phyloP scores from a whole-genome alignment of 2,113 vertebrate genomes.

The Semnornis frantzii region DNA sequence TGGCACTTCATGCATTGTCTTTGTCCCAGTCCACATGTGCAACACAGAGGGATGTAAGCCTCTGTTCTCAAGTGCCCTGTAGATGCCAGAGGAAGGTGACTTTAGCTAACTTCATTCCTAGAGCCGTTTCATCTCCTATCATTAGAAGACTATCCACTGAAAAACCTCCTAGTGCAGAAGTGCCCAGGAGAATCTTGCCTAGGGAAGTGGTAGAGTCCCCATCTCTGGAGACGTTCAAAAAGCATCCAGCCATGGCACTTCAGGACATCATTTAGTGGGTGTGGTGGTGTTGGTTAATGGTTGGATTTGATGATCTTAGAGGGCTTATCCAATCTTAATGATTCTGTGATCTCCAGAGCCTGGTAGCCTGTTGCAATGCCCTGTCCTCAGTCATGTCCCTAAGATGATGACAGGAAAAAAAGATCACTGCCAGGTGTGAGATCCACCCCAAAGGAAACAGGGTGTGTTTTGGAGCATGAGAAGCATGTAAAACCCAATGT shows the following conservation, averaged over 20 bases:
- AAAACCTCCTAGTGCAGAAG: background rate
- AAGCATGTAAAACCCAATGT: rapidly evolving
- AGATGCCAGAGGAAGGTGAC: background rate
- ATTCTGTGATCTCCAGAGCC: background rate
- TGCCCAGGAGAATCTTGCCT: too few species aligned
- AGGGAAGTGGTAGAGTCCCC: too few species aligned
- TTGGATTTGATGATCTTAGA: too few species aligned
- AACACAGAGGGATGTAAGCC: rapidly evolving
- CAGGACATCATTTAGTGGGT: too few species aligned
- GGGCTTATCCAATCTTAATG: too few species aligned
- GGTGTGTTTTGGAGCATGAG: too few species aligned
- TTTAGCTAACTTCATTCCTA: background rate
- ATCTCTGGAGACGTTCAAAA: too few species aligned
- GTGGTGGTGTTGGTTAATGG: too few species aligned
- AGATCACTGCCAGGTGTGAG: too few species aligned
- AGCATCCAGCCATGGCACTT: too few species aligned
- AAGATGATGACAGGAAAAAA: background rate
- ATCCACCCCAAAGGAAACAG: background rate
- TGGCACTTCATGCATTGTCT: rapidly evolving
- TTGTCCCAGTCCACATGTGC: rapidly evolving
- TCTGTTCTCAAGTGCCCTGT: background rate
- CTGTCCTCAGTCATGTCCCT: rapidly evolving
- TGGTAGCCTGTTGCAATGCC: rapidly evolving
- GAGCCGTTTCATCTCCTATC: background rate
- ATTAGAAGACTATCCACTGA: background rate